Evolutionary conservation across 2,797 vertebrate genomes (phyloP).

Genomic region (Lacerta viridis): DNA sequence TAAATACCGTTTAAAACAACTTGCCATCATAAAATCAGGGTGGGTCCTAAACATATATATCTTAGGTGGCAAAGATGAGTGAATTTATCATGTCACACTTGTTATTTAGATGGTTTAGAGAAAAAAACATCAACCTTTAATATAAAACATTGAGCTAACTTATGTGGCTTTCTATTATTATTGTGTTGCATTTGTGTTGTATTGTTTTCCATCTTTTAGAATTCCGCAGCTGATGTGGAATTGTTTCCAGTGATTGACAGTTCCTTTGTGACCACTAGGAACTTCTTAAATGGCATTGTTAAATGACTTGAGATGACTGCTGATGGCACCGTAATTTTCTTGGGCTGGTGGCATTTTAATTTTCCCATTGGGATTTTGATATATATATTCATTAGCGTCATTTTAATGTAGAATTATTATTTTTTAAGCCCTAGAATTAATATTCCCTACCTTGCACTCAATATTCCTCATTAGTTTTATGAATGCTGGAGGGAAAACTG

Average conservation of each 20-base stretch:
- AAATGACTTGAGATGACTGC: slow-evolving; percentile 33
- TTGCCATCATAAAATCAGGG: too few relatives aligned
- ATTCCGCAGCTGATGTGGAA: not conserved
- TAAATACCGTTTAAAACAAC: too few relatives aligned
- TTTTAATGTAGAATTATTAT: slow-evolving; percentile 42
- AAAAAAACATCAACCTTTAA: not conserved
- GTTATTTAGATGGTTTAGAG: not conserved
- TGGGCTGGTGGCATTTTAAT: slow-evolving; percentile 46
- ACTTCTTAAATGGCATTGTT: not conserved
- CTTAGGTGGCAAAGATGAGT: too few relatives aligned
- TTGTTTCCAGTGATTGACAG: slow-evolving; percentile 19
- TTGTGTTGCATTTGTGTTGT: not conserved
- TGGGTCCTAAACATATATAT: too few relatives aligned
- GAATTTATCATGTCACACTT: not conserved
- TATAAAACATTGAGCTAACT: not conserved
- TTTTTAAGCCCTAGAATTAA: slow-evolving; percentile 32
- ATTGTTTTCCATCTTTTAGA: not conserved
- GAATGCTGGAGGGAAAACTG: slow-evolving; percentile 35
- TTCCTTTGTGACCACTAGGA: slow-evolving; percentile 17
- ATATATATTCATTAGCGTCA: slow-evolving; percentile 37
- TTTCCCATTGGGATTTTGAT: slow-evolving; percentile 37
- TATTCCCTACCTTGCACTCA: slow-evolving; percentile 30
- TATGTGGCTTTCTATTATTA: not conserved
- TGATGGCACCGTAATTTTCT: slow-evolving; percentile 45
- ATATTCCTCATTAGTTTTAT: slow-evolving; percentile 26